These are phyloP conservation scores for Cyphomyrmex costatus DNA, from an alignment of 1,140 invertebrate species.

Conservation along the genomic window DNA sequence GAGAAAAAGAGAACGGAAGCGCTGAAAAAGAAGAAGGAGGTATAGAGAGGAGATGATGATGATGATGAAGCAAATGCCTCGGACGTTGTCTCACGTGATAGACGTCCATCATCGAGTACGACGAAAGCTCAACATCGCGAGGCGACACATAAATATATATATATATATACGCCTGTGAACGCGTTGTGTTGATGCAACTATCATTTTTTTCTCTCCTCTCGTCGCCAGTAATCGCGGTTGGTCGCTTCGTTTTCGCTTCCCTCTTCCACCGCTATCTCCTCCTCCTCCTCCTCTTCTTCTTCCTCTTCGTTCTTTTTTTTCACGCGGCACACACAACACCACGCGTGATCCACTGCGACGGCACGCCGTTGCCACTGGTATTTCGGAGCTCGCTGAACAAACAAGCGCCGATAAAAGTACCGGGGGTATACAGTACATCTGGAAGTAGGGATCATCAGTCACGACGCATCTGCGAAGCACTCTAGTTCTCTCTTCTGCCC, in stretches of 20 bases:
- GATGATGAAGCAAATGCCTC: slow-evolving; percentile 54
- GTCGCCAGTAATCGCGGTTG: slow-evolving; percentile 70
- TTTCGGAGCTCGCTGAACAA: slow-evolving; percentile 83
- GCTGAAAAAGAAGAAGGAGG: not conserved
- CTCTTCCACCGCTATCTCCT: slow-evolving; percentile 24
- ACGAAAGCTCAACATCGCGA: slow-evolving; percentile 73
- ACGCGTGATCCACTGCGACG: slow-evolving; percentile 72
- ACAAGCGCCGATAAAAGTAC: slow-evolving; percentile 86
- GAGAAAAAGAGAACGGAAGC: slow-evolving; percentile 9
- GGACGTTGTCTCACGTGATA: slow-evolving; percentile 78
- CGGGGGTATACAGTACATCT: slow-evolving; percentile 84
- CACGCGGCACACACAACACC: slow-evolving; percentile 18
- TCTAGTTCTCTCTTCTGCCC: slow-evolving; percentile 74
- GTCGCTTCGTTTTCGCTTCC: slow-evolving; percentile 53
- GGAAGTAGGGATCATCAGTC: slow-evolving; percentile 87
- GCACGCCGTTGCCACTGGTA: slow-evolving; percentile 73
- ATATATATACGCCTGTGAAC: slow-evolving; percentile 65
- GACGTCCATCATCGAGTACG: slow-evolving; percentile 76
- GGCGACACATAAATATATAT: slow-evolving; percentile 72
- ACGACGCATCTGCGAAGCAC: slow-evolving; percentile 84
- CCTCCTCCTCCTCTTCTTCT: not conserved
- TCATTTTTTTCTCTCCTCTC: slow-evolving; percentile 66
- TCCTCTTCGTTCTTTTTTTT: slow-evolving; percentile 29
- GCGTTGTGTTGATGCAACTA: slow-evolving; percentile 71
- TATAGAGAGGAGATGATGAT: not conserved